Percentiles rank a stretch among this genome's conserved stretches.
Conservation (phyloP, 2,797 vertebrate species). For the Myripristis jacobus region DNA sequence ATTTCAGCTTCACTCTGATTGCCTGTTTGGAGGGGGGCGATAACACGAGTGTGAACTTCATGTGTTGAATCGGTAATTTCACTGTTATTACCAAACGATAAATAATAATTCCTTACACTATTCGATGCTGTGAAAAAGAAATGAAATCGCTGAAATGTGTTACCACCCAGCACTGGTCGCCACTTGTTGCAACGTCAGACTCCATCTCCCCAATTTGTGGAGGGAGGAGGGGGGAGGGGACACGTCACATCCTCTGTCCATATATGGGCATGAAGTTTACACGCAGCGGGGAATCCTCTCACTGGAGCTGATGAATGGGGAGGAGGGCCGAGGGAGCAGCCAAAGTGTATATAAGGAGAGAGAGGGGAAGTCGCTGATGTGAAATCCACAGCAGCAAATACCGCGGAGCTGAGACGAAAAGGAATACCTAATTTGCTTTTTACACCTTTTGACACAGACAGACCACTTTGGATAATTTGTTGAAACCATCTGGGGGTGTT, state of each 20-base stretch:
- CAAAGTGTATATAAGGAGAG: conserved; percentile 91
- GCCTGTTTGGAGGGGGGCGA: neutral
- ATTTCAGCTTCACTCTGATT: neutral
- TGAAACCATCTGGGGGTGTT: conserved; percentile 63
- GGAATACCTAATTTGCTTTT: conserved; percentile 76
- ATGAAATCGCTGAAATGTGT: conserved; percentile 22
- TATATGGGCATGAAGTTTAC: conserved; percentile 98
- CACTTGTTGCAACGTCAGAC: conserved; percentile 89
- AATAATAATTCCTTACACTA: no score
- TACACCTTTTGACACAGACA: conserved; percentile 68
- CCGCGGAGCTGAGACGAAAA: conserved; percentile 78
- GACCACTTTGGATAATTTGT: conserved; percentile 79
- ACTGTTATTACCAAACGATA: no score
- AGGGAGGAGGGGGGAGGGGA: conserved; percentile 80
- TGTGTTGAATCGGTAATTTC: no score
- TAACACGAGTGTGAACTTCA: neutral
- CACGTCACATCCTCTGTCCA: conserved; percentile 99
- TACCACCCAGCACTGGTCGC: conserved; percentile 41
- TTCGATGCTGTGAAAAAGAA: conserved; percentile 22
- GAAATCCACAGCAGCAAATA: conserved; percentile 87
- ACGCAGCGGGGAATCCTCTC: conserved; percentile 98
- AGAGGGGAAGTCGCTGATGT: conserved; percentile 84
- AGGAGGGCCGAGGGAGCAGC: conserved; percentile 90
- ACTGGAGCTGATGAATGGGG: conserved; percentile 96
- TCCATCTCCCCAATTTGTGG: conserved; percentile 85